Evolutionary conservation across 92 coral and sea anemone species (phyloP).

Genomic region (Epizoanthus stellaris): DNA sequence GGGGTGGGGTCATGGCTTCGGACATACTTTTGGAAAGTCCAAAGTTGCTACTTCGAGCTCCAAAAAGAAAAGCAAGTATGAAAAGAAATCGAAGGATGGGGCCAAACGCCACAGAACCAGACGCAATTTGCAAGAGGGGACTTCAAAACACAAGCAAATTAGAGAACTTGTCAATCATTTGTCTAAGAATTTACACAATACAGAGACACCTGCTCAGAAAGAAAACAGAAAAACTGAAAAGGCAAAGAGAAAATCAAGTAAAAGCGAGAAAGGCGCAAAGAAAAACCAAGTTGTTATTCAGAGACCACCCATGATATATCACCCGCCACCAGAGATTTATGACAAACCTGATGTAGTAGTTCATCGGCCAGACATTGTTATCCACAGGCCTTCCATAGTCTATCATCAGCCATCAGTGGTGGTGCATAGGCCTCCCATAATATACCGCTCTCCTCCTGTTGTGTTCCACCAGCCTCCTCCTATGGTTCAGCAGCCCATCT

Average conservation of each 20-base stretch:
- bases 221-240: conserved; percentile 9
- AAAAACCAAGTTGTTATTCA: conserved; percentile 78
- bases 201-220: neutral
- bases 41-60: conserved; percentile 50
- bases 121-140: conserved; percentile 28
- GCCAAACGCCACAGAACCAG: conserved; percentile 34
- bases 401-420: conserved; percentile 91
- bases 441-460: conserved; percentile 81
- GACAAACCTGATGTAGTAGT: conserved; percentile 80
- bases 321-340: conserved; percentile 91
- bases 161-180: neutral
- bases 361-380: conserved; percentile 87
- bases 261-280: conserved; percentile 64
- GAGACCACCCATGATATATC: conserved; percentile 78
- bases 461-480: conserved; percentile 94
- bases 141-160: neutral
- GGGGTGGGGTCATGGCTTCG: conserved; percentile 61
- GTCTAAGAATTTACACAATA: neutral
- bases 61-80: conserved; percentile 9
- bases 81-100: neutral
- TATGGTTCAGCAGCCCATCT: conserved; percentile 72
- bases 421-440: conserved; percentile 83
- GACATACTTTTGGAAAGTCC: conserved; percentile 85
- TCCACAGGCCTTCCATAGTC: conserved; percentile 85
- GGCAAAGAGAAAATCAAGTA: conserved; percentile 42